Conservation (phyloP, 1,140 invertebrate genomes). For the Diploscapter pachys region DNA sequence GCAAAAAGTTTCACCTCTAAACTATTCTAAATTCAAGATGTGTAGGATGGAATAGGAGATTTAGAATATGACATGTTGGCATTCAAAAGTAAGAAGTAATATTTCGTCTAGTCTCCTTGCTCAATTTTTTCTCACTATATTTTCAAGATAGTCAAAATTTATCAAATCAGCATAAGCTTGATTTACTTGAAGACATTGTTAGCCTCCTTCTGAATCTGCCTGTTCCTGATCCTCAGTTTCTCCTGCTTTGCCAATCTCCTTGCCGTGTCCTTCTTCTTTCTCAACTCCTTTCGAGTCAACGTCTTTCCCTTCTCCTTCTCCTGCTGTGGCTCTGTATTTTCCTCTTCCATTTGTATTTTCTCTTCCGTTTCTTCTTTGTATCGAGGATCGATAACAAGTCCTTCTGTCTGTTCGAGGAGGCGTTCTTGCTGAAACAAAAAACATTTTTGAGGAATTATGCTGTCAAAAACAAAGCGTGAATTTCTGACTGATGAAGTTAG, state of each 20-base stretch:
- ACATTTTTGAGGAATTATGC: neutral
- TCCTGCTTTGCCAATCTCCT: conserved; percentile 27
- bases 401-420: conserved; percentile 28
- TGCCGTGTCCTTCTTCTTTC: conserved; percentile 23
- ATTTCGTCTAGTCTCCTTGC: neutral
- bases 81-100: too few relatives aligned
- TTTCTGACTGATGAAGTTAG: too few relatives aligned
- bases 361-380: conserved; percentile 20
- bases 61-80: too few relatives aligned
- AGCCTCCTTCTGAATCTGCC: conserved; percentile 19
- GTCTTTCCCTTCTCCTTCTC: conserved; percentile 16
- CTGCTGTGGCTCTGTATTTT: conserved; percentile 1
- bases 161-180: too few relatives aligned
- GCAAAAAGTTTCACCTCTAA: neutral
- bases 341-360: neutral
- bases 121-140: conserved; percentile 1
- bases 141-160: neutral
- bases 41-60: too few relatives aligned
- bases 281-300: neutral
- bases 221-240: conserved; percentile 15
- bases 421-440: conserved; percentile 16
- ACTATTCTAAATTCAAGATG: neutral
- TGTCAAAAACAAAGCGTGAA: too few relatives aligned
- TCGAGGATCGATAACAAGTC: conserved; percentile 23
- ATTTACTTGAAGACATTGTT: conserved; percentile 36